phyloP scores from a whole-genome alignment of 1,140 invertebrate species.

The Diorhabda carinulata region DNA sequence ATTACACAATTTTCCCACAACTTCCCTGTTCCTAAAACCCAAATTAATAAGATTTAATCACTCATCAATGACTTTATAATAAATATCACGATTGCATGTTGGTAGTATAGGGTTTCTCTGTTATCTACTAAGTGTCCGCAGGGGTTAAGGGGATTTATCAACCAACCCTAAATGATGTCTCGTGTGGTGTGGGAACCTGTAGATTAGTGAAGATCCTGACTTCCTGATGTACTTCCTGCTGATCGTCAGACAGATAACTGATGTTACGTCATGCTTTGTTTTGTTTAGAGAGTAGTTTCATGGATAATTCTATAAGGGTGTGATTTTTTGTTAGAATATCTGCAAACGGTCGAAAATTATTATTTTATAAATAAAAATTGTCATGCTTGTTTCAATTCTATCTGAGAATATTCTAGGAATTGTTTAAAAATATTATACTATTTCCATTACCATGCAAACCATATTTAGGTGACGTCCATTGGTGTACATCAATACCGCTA shows the following conservation, averaged over 20 bases:
- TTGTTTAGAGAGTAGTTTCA: no score
- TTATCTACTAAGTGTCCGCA: background rate
- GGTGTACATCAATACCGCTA: no score
- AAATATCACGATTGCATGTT: slow-evolving; percentile 16
- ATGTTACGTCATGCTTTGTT: slow-evolving; percentile 29
- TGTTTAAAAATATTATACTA: no score
- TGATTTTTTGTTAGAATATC: no score
- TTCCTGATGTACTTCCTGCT: slow-evolving; percentile 26
- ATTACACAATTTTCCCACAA: background rate
- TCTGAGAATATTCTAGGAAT: no score
- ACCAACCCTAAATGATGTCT: slow-evolving; percentile 24
- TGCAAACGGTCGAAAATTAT: no score
- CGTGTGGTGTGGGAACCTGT: slow-evolving; percentile 31
- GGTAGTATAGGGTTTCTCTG: slow-evolving; percentile 12
- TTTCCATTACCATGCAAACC: no score
- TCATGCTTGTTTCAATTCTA: no score
- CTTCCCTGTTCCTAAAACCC: background rate
- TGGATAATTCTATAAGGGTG: no score
- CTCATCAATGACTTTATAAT: slow-evolving; percentile 15
- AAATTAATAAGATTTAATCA: background rate
- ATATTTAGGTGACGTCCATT: no score
- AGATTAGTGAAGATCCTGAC: slow-evolving; percentile 35
- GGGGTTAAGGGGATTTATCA: slow-evolving; percentile 10
- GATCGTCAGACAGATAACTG: slow-evolving; percentile 29
- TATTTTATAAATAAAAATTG: no score